Evolutionary conservation across 2,113 vertebrate species (phyloP).

Genomic region (Phrynosoma platyrhinos): DNA sequence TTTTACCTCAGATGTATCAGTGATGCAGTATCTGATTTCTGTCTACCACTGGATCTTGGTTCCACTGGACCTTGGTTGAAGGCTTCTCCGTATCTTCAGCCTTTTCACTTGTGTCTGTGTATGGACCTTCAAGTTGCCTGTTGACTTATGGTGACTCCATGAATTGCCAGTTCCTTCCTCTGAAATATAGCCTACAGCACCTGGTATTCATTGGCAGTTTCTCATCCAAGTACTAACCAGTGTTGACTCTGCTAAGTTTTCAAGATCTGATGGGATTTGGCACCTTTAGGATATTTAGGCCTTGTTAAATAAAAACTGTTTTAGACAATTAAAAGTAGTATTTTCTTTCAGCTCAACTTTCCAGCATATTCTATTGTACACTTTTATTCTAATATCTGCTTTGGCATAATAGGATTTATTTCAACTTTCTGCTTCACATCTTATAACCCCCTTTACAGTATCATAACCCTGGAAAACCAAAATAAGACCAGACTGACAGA

Average conservation of each 20-base stretch:
- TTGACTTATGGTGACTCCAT: too few relatives aligned
- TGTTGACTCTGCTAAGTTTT: too few relatives aligned
- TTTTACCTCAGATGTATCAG: conserved; percentile 20
- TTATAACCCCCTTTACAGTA: too few relatives aligned
- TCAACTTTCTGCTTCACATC: neutral
- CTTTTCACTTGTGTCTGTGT: neutral
- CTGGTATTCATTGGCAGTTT: too few relatives aligned
- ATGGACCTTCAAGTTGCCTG: too few relatives aligned
- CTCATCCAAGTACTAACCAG: too few relatives aligned
- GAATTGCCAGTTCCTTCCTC: too few relatives aligned
- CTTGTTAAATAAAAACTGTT: neutral
- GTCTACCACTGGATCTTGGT: neutral
- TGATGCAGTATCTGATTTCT: neutral
- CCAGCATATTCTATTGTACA: neutral
- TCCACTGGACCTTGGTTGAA: neutral
- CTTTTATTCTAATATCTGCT: neutral
- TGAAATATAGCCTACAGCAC: too few relatives aligned
- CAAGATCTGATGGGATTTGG: too few relatives aligned
- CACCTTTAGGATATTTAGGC: too few relatives aligned
- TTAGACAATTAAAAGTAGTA: neutral
- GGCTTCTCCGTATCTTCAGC: neutral
- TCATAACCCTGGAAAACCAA: neutral
- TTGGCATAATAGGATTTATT: neutral
- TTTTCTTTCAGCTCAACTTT: neutral
- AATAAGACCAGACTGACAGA: neutral